Conservation (phyloP, 2,888 invertebrate genomes). For the Agonum fuliginosum region DNA sequence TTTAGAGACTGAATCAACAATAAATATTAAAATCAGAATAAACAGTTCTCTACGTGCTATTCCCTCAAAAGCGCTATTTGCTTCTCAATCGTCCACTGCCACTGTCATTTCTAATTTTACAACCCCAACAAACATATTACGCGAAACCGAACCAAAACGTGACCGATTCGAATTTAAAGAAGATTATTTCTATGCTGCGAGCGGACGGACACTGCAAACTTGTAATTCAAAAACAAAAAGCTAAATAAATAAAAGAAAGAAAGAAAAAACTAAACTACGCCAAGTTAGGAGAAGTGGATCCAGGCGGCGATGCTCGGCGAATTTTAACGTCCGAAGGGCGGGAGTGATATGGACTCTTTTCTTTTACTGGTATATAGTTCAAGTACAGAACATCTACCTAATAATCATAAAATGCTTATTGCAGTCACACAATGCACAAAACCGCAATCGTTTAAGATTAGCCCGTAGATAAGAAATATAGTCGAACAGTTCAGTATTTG, state of each 20-base stretch:
- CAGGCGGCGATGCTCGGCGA: constrained; percentile 14
- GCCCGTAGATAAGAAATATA: too few species aligned
- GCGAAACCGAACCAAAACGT: constrained; percentile 41
- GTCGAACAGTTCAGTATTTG: too few species aligned
- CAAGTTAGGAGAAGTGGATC: constrained; percentile 39
- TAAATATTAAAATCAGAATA: neutral
- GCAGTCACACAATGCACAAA: too few species aligned
- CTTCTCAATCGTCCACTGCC: neutral
- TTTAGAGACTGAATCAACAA: neutral
- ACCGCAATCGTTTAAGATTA: too few species aligned
- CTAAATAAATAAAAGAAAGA: constrained; percentile 44
- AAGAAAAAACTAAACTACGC: constrained; percentile 34
- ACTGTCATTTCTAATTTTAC: constrained; percentile 29
- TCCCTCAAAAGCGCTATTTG: neutral
- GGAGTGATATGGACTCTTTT: constrained; percentile 2
- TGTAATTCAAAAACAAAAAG: constrained; percentile 50
- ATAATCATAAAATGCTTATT: too few species aligned
- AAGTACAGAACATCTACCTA: neutral
- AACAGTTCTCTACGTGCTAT: neutral
- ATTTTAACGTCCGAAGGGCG: constrained; percentile 25
- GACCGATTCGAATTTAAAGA: constrained; percentile 52
- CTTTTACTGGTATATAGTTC: too few species aligned
- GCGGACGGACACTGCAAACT: constrained; percentile 30
- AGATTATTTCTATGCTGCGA: constrained; percentile 50
- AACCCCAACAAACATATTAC: constrained; percentile 41